Evolutionary conservation across 2,888 invertebrate genomes (phyloP).

Genomic region (Omphaloscelis lunosa): DNA sequence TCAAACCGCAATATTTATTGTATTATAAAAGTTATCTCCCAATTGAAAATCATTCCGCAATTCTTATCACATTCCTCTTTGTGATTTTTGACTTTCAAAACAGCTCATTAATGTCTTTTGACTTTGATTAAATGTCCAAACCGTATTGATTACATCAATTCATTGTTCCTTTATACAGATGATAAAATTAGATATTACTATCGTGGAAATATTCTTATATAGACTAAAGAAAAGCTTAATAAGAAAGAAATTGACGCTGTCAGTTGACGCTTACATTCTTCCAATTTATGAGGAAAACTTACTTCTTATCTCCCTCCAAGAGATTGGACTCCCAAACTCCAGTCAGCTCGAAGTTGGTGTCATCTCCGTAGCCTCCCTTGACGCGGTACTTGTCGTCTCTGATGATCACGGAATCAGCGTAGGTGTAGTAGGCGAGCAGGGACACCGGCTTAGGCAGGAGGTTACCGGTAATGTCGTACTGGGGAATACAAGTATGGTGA

Average conservation of each 20-base stretch:
- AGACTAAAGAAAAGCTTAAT: too few species aligned
- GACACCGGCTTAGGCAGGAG: constrained; percentile 79
- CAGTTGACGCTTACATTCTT: not conserved
- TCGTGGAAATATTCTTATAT: not conserved
- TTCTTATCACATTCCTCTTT: not conserved
- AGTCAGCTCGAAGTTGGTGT: constrained; percentile 79
- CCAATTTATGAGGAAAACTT: not conserved
- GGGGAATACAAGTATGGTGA: constrained; percentile 16
- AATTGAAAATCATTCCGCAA: not conserved
- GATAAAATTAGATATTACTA: not conserved
- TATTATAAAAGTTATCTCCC: not conserved
- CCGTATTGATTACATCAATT: not conserved
- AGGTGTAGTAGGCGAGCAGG: constrained; percentile 71
- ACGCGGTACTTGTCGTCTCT: constrained; percentile 82
- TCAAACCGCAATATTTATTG: too few species aligned
- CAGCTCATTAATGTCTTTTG: not conserved
- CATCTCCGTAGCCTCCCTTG: constrained; percentile 87
- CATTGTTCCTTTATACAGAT: not conserved
- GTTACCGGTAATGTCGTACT: constrained; percentile 82
- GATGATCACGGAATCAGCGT: constrained; percentile 72
- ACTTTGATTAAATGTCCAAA: not conserved
- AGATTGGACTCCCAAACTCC: constrained; percentile 82
- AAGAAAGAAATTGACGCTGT: not conserved
- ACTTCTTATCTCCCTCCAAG: constrained; percentile 82
- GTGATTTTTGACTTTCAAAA: not conserved